These are phyloP conservation scores for Neodiprion pinetum DNA, from an alignment of 1,140 invertebrate species.

Conservation along the genomic window DNA sequence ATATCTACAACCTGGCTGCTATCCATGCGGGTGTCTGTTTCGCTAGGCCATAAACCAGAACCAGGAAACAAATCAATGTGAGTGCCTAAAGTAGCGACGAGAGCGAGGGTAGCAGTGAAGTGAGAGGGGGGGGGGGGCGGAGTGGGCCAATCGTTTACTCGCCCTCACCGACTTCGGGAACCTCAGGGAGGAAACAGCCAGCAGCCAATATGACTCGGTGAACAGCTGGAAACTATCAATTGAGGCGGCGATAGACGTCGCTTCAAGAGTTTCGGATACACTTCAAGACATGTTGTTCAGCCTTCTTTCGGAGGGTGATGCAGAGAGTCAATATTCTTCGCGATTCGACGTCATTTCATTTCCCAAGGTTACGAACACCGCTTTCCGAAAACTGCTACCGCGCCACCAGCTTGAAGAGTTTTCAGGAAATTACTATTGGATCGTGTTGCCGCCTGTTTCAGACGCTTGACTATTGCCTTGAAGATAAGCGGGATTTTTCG, in stretches of 20 bases:
- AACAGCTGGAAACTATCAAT: slow-evolving; percentile 41
- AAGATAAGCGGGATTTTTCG: no score
- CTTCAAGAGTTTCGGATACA: neutral
- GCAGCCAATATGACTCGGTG: slow-evolving; percentile 11
- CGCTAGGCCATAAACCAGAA: slow-evolving; percentile 29
- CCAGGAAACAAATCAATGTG: slow-evolving; percentile 58
- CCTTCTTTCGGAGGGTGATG: neutral
- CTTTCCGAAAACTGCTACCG: no score
- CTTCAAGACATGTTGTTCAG: neutral
- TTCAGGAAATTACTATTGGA: slow-evolving; percentile 1
- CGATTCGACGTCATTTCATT: no score
- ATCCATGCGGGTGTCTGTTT: slow-evolving; percentile 3
- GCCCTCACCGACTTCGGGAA: slow-evolving; percentile 31
- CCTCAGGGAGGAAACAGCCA: slow-evolving; percentile 24
- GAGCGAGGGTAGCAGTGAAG: neutral
- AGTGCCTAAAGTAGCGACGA: slow-evolving; percentile 41
- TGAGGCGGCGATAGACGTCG: slow-evolving; percentile 37
- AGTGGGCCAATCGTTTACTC: slow-evolving; percentile 38
- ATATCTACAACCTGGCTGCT: neutral
- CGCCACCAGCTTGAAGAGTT: neutral
- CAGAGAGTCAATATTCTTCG: no score
- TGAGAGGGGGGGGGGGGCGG: slow-evolving; percentile 12
- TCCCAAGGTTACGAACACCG: no score
- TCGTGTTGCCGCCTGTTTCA: neutral
- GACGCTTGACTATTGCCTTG: no score